Percentiles rank a stretch among this genome's conserved stretches.
Evolutionary conservation across 2,888 invertebrate species (phyloP).

Genomic region (Imbricaverruca yamaguchii): DNA sequence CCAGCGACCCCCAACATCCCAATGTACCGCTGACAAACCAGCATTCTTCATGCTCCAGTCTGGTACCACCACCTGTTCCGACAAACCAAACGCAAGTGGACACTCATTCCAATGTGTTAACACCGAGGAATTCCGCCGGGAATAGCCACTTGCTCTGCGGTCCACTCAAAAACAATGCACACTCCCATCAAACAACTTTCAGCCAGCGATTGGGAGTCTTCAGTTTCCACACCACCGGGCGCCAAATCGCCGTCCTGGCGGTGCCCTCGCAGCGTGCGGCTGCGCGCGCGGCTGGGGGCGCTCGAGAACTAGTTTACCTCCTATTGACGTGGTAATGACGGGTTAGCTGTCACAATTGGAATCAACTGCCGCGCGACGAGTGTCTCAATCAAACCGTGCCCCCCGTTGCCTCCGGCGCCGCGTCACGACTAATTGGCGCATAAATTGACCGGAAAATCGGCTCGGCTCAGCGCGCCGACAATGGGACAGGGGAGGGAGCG

Average conservation of each 20-base stretch:
- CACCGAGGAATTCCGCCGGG: neutral
- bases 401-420: neutral
- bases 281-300: neutral
- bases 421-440: constrained; percentile 15
- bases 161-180: neutral
- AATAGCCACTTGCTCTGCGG: too few relatives aligned
- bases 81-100: neutral
- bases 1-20: too few relatives aligned
- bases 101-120: neutral
- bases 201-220: neutral
- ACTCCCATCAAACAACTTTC: neutral
- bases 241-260: neutral
- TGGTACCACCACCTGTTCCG: neutral
- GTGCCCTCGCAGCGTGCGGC: neutral
- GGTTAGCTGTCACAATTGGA: constrained; percentile 21
- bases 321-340: constrained; percentile 21
- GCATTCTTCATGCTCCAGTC: neutral
- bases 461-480: too few relatives aligned
- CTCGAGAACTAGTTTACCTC: constrained; percentile 8
- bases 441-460: constrained; percentile 18
- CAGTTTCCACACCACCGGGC: neutral
- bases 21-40: too few relatives aligned
- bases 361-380: neutral
- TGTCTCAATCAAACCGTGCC: constrained; percentile 1
- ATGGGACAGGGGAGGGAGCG: too few relatives aligned